Percentiles rank a stretch among this genome's conserved stretches.
Evolutionary conservation across 2,888 invertebrate genomes (phyloP).

Genomic region (Mesorhabditis sp.): DNA sequence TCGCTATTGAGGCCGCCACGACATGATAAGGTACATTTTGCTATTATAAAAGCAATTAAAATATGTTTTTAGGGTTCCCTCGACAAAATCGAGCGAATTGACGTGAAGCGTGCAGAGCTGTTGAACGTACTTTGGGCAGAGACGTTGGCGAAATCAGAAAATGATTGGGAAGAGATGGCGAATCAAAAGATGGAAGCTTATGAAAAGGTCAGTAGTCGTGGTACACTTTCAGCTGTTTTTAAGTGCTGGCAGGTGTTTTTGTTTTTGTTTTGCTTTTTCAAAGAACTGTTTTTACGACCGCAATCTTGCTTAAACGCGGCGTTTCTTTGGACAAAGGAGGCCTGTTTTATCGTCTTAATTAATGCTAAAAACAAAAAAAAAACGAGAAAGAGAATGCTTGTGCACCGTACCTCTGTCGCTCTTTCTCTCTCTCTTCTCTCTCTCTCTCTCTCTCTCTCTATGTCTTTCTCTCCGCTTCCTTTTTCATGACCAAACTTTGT

Average conservation of each 20-base stretch:
- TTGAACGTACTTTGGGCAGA: constrained; percentile 54
- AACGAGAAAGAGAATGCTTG: too few relatives aligned
- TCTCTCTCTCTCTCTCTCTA: too few relatives aligned
- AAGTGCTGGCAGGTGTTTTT: constrained; percentile 7
- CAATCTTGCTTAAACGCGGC: background rate
- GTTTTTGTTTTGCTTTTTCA: background rate
- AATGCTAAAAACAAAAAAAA: background rate
- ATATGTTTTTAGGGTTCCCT: background rate
- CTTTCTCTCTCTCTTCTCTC: too few relatives aligned
- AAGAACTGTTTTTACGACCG: background rate
- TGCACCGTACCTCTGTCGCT: too few relatives aligned
- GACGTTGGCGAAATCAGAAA: constrained; percentile 47
- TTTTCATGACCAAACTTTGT: too few relatives aligned
- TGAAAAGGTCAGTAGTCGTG: constrained; percentile 30
- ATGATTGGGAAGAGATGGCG: constrained; percentile 51
- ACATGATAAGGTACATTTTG: background rate
- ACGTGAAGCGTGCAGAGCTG: constrained; percentile 48
- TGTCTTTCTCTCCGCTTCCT: background rate
- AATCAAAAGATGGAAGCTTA: constrained; percentile 54
- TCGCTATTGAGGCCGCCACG: background rate
- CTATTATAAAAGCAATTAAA: background rate
- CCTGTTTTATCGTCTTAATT: background rate
- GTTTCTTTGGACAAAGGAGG: background rate
- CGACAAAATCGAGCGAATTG: constrained; percentile 23
- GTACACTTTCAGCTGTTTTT: background rate